A percentile compares a stretch with the other conserved stretches of the same genome.
phyloP scores from a whole-genome alignment of 1,140 invertebrate species.

The Microplitis demolitor region DNA sequence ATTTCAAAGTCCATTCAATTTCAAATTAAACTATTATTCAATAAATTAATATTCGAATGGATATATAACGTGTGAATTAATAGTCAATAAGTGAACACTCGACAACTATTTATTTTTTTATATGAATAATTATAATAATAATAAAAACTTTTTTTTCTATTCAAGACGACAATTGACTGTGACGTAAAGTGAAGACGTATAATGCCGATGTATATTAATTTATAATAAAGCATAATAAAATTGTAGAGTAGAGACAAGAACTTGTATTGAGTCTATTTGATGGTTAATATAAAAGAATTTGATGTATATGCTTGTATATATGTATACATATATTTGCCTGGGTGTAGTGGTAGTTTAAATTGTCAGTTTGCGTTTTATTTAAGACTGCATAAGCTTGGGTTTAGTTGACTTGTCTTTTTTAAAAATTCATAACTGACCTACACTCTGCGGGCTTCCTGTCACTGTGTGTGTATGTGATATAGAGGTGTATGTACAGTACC shows the following conservation, averaged over 20 bases:
- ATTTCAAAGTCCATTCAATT: no score
- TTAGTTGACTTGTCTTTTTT: constrained; percentile 37
- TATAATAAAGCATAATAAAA: no score
- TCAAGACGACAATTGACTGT: no score
- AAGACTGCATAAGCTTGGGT: constrained; percentile 38
- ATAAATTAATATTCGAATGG: no score
- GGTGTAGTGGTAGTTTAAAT: constrained; percentile 18
- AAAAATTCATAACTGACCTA: constrained; percentile 53
- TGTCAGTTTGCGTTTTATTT: constrained; percentile 28
- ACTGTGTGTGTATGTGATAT: constrained; percentile 18
- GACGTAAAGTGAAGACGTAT: no score
- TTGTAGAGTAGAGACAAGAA: background rate
- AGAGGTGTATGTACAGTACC: background rate
- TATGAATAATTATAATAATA: no score
- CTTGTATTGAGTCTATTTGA: background rate
- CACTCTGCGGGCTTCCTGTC: constrained; percentile 18
- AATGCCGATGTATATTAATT: no score
- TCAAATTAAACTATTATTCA: no score
- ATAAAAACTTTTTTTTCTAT: no score
- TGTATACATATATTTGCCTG: background rate
- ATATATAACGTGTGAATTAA: no score
- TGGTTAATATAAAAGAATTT: background rate
- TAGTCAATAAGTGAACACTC: no score
- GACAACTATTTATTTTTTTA: no score
- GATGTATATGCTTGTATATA: background rate